Evolutionary conservation across 2,888 invertebrate genomes (phyloP), one percentile per base, ranked within the genome.

Genomic region (Polyploca ridens): DNA sequence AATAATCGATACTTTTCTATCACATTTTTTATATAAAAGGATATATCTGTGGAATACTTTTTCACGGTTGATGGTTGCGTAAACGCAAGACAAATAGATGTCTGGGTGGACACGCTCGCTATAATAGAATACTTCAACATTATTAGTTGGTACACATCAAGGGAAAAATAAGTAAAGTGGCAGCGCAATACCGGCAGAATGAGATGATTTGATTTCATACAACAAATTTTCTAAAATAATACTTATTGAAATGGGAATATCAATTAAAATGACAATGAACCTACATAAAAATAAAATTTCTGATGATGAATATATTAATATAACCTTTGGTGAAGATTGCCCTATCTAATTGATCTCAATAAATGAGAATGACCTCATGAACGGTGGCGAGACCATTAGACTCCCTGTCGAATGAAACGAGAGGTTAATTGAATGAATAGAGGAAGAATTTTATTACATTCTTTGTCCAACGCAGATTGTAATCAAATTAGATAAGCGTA

Each of bases 381-480:
- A 85, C 82, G 83, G 79, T 81, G 83, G 81, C 76, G 81, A 82
- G 83, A 81, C 81, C 78, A 87, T 86, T 84, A 85, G 80, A 82
- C 81, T 84, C 80, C 82, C 80, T 81, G 81, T 81, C 84, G 81
- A 84, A 86, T 85, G 85, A 87, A 89, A 86, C 86, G 83, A 85
- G 84, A 88, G 87, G 88, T 90, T 92, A 90, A 92, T 90, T 85
- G 85, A 90, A 89, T 92, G 87, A 91, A 86, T 83, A 78, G 75
- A 81, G 78, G 76, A 81, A 41, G 41, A 61, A 60, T 61, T 41
- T 16, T 41, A 54, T 54, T 19, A 54, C 54, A 79, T 78, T 70
- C 71, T 71, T 70, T 73, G 69, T 65, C 70, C 73, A 41, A 13
- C 27, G 7, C 75, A 64, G 69, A 76, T 77, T 75, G 70, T 74